Conservation (phyloP, 2,113 vertebrate genomes). For the Cervus canadensis region DNA sequence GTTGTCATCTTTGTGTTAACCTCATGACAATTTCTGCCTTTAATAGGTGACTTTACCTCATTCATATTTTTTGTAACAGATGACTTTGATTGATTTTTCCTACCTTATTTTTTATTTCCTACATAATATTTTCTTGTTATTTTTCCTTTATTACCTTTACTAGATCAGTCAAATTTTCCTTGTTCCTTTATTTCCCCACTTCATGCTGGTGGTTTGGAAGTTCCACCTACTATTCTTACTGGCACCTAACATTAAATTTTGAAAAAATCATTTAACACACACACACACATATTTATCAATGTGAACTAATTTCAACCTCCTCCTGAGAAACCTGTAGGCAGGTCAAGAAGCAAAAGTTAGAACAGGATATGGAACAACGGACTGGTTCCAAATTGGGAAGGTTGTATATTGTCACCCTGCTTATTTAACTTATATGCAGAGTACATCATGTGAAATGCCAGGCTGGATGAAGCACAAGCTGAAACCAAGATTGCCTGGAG, state of each 20-base stretch:
- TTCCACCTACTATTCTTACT: not conserved
- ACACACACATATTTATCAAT: not conserved
- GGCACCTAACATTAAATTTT: not conserved
- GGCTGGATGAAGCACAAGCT: not conserved
- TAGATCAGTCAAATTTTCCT: not conserved
- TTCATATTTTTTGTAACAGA: not conserved
- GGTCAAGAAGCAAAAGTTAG: not conserved
- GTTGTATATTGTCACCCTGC: not conserved
- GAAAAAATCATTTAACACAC: not conserved
- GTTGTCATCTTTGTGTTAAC: not conserved
- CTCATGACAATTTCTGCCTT: not conserved
- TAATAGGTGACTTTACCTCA: not conserved
- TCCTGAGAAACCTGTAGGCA: not conserved
- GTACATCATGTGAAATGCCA: not conserved
- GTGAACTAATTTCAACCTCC: not conserved
- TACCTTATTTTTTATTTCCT: not conserved
- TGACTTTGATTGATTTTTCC: not conserved
- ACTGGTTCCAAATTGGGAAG: not conserved
- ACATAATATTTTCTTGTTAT: not conserved
- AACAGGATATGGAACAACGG: not conserved
- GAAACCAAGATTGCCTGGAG: not conserved
- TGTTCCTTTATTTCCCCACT: not conserved
- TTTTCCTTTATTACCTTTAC: constrained; percentile 3
- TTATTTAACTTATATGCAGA: not conserved
- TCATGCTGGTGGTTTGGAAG: not conserved